Evolutionary conservation across 2,797 vertebrate genomes (phyloP).

Genomic region (Lutjanus argentimaculatus): DNA sequence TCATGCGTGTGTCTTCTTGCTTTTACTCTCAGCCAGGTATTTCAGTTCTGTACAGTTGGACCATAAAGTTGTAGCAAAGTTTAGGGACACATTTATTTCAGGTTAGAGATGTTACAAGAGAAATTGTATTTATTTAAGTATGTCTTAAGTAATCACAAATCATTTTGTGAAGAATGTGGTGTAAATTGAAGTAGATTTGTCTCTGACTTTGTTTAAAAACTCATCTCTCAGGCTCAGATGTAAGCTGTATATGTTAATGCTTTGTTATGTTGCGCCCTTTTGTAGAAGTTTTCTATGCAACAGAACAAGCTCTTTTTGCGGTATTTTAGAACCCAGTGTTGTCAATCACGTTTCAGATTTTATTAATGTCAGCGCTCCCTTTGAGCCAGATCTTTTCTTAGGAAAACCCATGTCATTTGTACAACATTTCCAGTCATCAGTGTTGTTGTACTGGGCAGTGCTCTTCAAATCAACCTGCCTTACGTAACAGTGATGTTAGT

Average conservation of each 20-base stretch:
- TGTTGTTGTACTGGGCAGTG: constrained; percentile 42
- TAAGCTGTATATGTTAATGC: constrained; percentile 74
- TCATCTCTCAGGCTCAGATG: constrained; percentile 83
- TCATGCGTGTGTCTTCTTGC: background rate
- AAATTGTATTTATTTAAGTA: constrained; percentile 70
- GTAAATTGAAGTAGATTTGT: constrained; percentile 58
- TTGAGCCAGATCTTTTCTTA: constrained; percentile 74
- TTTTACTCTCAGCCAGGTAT: constrained; percentile 44
- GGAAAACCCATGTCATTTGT: constrained; percentile 53
- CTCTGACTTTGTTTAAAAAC: constrained; percentile 54
- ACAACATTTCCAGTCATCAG: constrained; percentile 28
- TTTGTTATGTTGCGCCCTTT: constrained; percentile 79
- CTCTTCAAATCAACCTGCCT: constrained; percentile 64
- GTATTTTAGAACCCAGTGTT: constrained; percentile 59
- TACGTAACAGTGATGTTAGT: constrained; percentile 25
- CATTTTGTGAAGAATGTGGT: constrained; percentile 35
- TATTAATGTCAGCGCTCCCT: constrained; percentile 69
- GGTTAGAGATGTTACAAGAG: constrained; percentile 41
- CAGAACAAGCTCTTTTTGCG: constrained; percentile 68
- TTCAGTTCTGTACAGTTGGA: constrained; percentile 56
- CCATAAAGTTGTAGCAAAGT: constrained; percentile 60
- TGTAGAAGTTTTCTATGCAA: constrained; percentile 89
- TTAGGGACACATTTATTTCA: constrained; percentile 64
- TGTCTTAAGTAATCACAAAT: constrained; percentile 47
- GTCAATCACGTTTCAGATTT: constrained; percentile 62